phyloP scores from a whole-genome alignment of 2,113 vertebrate genomes.

The Odocoileus hemionus region DNA sequence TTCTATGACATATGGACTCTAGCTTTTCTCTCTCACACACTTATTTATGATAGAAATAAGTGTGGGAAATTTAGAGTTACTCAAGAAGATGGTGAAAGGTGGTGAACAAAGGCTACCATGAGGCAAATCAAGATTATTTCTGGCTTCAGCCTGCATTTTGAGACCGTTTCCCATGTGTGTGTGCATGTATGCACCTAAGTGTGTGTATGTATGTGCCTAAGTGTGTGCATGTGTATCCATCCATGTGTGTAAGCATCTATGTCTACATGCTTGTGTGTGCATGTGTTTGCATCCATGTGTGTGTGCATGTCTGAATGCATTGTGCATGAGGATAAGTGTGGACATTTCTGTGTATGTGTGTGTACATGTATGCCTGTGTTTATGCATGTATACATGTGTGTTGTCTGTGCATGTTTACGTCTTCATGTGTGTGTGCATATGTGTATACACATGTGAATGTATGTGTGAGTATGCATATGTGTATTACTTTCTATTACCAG shows the following conservation, averaged over 20 bases:
- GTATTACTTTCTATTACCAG: neutral
- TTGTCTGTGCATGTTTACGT: accelerated
- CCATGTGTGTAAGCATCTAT: neutral
- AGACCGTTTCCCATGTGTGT: neutral
- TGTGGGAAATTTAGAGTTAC: too few species aligned
- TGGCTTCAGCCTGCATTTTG: neutral
- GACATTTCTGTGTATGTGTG: too few species aligned
- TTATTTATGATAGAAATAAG: neutral
- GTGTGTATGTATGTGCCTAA: neutral
- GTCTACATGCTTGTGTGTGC: neutral
- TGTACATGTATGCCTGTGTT: neutral
- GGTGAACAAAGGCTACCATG: neutral
- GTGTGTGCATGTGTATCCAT: neutral
- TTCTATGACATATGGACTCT: neutral
- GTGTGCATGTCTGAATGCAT: too few species aligned
- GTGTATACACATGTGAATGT: neutral
- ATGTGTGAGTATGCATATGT: neutral
- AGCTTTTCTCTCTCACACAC: neutral
- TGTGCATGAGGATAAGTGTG: neutral
- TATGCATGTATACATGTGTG: neutral
- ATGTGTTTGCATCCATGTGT: neutral
- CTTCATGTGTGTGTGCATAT: accelerated
- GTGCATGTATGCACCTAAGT: neutral
- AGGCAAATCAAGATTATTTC: neutral
- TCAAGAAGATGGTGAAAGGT: neutral